phyloP scores from a whole-genome alignment of 2,113 vertebrate genomes.

The Leptosomus discolor region DNA sequence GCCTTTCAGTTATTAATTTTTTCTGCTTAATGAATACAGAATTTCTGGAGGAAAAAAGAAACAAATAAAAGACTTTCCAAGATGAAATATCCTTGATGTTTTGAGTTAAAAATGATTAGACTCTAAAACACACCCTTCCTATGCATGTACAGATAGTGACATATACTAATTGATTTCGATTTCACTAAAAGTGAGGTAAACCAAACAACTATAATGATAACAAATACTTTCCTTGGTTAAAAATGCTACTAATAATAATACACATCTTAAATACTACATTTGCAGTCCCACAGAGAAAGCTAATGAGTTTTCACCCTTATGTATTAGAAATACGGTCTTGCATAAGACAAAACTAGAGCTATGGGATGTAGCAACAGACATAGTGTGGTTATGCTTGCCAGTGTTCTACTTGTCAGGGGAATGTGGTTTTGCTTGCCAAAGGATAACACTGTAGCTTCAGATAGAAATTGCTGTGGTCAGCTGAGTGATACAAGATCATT shows the following conservation, averaged over 20 bases:
- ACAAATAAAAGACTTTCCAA: neutral
- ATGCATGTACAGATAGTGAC: neutral
- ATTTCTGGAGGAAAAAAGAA: neutral
- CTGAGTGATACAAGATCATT: neutral
- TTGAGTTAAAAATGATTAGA: neutral
- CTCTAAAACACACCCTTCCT: neutral
- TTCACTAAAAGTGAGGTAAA: neutral
- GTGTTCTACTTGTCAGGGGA: no score
- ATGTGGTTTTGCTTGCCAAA: neutral
- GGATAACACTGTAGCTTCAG: neutral
- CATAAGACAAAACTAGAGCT: neutral
- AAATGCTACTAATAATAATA: neutral
- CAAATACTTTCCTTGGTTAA: neutral
- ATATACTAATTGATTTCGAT: neutral
- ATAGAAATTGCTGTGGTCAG: neutral
- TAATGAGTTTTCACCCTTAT: neutral
- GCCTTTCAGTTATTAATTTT: constrained; percentile 16
- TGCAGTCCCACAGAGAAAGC: neutral
- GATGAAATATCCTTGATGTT: neutral
- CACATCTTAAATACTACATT: neutral
- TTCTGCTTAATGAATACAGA: constrained; percentile 30
- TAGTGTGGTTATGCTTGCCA: neutral
- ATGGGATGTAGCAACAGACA: accelerated
- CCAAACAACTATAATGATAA: neutral
- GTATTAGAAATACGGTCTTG: neutral